A percentile compares a stretch with the other conserved stretches of the same genome.
Conservation (phyloP, 2,113 vertebrate species). For the Vanacampus margaritifer region DNA sequence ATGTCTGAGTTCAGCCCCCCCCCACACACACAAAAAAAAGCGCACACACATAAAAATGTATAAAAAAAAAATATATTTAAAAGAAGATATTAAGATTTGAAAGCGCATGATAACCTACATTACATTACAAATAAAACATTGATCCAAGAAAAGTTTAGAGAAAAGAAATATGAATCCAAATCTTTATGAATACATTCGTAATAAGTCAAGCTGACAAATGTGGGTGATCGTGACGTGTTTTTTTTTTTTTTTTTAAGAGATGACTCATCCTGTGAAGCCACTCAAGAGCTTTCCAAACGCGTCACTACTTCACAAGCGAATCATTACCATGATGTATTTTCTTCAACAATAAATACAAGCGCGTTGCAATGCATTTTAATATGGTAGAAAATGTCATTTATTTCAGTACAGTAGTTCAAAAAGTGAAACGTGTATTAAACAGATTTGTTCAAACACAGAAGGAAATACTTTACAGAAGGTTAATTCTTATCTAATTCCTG, state of each 20-base stretch:
- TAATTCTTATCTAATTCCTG: background rate
- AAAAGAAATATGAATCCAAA: background rate
- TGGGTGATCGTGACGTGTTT: slow-evolving; percentile 4
- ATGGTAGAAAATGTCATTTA: background rate
- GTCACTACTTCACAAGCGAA: background rate
- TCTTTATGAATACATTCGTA: background rate
- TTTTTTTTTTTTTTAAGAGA: slow-evolving; percentile 17
- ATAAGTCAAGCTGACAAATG: background rate
- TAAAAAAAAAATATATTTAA: no score
- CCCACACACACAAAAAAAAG: no score
- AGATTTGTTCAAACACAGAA: background rate
- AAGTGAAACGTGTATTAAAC: background rate
- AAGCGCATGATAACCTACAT: background rate
- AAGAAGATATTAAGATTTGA: no score
- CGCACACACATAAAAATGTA: no score
- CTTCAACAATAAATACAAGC: background rate
- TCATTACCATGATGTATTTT: no score
- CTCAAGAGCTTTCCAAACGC: background rate
- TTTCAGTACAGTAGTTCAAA: background rate
- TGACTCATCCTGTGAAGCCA: slow-evolving; percentile 11
- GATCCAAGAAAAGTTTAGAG: background rate
- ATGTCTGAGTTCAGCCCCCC: no score
- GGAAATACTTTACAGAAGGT: background rate
- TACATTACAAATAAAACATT: background rate
- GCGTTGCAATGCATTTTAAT: background rate